A percentile compares a stretch with the other conserved stretches of the same genome.
Conservation (phyloP, 2,888 invertebrate genomes). For the Pristionchus fissidentatus region DNA sequence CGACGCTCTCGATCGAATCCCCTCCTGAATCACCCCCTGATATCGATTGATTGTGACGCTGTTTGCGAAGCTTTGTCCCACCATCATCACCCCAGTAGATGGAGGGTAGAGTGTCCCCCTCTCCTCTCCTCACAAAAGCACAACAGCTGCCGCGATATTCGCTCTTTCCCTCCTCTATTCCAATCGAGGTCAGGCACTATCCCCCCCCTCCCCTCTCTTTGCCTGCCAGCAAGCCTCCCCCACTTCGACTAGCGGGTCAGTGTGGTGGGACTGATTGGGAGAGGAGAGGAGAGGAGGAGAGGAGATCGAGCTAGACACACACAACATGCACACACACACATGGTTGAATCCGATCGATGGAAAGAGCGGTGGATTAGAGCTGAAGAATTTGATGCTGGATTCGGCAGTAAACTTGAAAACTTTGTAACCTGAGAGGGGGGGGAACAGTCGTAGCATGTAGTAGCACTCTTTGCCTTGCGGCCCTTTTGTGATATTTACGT, state of each 20-base stretch:
- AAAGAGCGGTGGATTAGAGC: not conserved
- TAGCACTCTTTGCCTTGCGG: too few species aligned
- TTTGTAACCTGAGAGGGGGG: too few species aligned
- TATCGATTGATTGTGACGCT: not conserved
- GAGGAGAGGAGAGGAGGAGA: not conserved
- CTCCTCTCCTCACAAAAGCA: too few species aligned
- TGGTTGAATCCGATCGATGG: not conserved
- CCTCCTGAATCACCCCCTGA: not conserved
- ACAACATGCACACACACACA: not conserved
- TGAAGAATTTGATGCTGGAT: not conserved
- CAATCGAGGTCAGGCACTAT: slow-evolving; percentile 41
- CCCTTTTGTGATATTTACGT: too few species aligned
- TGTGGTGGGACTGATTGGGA: not conserved
- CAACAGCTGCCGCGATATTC: not conserved
- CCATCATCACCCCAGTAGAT: not conserved
- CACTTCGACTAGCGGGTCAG: not conserved
- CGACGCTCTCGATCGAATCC: not conserved
- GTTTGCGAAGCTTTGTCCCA: not conserved
- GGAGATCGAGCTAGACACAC: not conserved
- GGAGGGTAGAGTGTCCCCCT: not conserved
- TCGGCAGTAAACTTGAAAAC: too few species aligned
- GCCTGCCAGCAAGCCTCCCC: slow-evolving; percentile 21
- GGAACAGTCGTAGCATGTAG: too few species aligned
- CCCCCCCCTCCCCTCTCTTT: too few species aligned
- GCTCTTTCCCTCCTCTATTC: not conserved